Percentiles rank a stretch among this genome's conserved stretches.
phyloP scores from a whole-genome alignment of 2,888 invertebrate species.

The Erebia ligea region DNA sequence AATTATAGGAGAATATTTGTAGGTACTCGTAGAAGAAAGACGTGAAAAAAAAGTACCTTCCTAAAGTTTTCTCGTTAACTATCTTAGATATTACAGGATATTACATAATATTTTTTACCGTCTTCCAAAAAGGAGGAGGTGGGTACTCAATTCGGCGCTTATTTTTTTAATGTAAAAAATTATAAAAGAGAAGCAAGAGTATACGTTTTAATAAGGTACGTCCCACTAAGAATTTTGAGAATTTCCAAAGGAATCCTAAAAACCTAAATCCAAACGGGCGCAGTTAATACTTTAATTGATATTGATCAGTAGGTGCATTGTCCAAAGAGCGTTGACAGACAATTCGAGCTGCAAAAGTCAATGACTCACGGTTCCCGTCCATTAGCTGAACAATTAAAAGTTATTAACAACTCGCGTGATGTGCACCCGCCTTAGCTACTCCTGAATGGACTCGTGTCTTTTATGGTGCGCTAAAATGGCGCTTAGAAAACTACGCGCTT shows the following conservation, averaged over 20 bases:
- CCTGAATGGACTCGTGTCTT: conserved; percentile 45
- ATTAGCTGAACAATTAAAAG: conserved; percentile 59
- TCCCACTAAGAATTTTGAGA: no score
- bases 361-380: conserved; percentile 41
- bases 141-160: no score
- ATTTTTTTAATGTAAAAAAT: no score
- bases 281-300: neutral
- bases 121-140: no score
- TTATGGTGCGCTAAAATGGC: conserved; percentile 45
- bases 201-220: no score
- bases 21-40: no score
- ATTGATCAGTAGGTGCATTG: neutral
- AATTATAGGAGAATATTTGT: no score
- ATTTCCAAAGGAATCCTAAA: neutral
- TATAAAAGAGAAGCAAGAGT: no score
- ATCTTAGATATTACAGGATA: no score
- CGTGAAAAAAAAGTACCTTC: no score
- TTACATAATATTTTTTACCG: no score
- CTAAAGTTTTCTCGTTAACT: no score
- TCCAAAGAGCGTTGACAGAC: conserved; percentile 1
- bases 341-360: conserved; percentile 32
- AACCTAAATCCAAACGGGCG: neutral
- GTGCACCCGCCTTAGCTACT: conserved; percentile 44
- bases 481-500: conserved; percentile 38
- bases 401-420: conserved; percentile 52